Base-by-base conservation (phyloP, 2,113 vertebrate genomes). In the Micromys minutus region DNA sequence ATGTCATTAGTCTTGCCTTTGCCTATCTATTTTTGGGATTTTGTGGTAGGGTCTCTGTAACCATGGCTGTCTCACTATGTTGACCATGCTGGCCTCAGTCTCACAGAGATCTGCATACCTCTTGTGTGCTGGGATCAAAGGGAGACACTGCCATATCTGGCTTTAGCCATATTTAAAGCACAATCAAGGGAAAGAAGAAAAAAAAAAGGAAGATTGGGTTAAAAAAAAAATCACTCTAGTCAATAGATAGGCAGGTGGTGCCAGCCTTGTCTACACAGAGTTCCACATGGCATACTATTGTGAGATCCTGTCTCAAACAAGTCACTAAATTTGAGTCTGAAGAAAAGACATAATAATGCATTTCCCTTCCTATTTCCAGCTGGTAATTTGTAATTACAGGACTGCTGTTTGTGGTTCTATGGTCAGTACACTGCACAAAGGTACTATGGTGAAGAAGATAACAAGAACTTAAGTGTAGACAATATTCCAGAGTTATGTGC, bases 121-220 rank as follows among this genome's bases (percentile, higher is more conserved):
- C 80, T 26, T 29, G 55, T 42, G 12, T 81, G 36, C 6, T 81
- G 79, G 76, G 36, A 81, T 81, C n/a, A 39, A 81, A 81, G 21
- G n/a, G 39, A n/a, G 16, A 7, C 34, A 22, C 50, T 39, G 61
- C 24, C n/a, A 9, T 29, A 36, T 26, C 45, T 36, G 36, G 36
- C 69, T 63, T 89, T 92, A 63, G 34, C 11, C 26, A 61, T 71
- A 39, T 79, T 87, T 88, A 95, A 80, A 86, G 74, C 31, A 83
- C 36, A 95, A 87, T 17, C 34, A 21, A 50, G 71, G 61, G 65
- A 91, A 92, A 52, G 45, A 55, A 15, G n/a, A 42, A 91, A 88
- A 67, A n/a, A 76, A 75, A 39, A 42, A 34, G 15, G 34, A 63
- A 72, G 36, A 1, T 71, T 17, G 63, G 34, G 52, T 85, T 76